phyloP scores from a whole-genome alignment of 2,113 vertebrate genomes.

The Trichechus manatus region DNA sequence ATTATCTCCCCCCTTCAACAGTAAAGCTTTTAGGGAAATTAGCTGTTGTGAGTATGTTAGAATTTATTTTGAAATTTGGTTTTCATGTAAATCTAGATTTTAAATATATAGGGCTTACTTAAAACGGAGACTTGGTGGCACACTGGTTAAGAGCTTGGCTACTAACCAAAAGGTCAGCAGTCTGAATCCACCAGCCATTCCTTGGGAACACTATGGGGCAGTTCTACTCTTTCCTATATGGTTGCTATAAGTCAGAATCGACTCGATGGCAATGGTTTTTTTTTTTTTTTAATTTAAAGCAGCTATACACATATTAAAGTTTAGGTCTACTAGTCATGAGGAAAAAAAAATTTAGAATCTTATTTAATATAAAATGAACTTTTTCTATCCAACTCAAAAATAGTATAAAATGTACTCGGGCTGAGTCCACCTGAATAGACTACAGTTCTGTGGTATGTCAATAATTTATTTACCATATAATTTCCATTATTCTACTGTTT shows the following conservation, averaged over 20 bases:
- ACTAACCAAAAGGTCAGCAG: too few relatives aligned
- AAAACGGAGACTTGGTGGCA: too few relatives aligned
- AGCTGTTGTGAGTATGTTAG: not conserved
- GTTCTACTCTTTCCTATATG: too few relatives aligned
- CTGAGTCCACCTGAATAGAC: not conserved
- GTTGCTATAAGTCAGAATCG: too few relatives aligned
- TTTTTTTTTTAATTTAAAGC: not conserved
- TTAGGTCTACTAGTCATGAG: not conserved
- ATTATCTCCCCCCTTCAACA: not conserved
- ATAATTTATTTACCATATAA: not conserved
- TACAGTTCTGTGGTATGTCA: not conserved
- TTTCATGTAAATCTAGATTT: conserved; percentile 1
- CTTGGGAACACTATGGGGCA: too few relatives aligned
- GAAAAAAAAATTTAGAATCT: not conserved
- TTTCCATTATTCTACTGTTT: not conserved
- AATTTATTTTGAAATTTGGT: not conserved
- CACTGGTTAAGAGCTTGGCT: too few relatives aligned
- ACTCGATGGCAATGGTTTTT: too few relatives aligned
- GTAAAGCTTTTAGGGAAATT: not conserved
- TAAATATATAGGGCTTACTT: not conserved
- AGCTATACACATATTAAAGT: not conserved
- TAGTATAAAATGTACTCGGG: not conserved
- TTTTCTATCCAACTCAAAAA: not conserved
- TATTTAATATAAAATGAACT: not conserved
- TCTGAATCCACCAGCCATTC: too few relatives aligned